These are phyloP conservation scores for Anguilla marmorata DNA, from an alignment of 2,797 vertebrate species.

Conservation along the genomic window DNA sequence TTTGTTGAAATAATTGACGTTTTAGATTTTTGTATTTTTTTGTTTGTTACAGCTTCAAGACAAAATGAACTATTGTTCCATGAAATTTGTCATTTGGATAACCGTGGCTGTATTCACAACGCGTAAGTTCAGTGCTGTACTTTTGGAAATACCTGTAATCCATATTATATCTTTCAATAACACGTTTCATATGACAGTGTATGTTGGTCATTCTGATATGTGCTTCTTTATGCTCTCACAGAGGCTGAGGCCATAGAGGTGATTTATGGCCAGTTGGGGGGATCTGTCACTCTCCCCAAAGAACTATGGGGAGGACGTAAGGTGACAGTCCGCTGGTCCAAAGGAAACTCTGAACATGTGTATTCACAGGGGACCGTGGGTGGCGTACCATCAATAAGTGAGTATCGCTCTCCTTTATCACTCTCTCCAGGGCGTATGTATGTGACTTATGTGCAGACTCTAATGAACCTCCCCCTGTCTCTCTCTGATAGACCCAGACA, in stretches of 20 bases:
- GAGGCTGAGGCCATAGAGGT: slow-evolving; percentile 18
- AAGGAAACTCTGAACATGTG: neutral
- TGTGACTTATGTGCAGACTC: neutral
- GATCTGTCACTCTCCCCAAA: neutral
- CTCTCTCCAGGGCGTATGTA: neutral
- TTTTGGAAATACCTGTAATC: neutral
- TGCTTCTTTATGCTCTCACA: slow-evolving; percentile 28
- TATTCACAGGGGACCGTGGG: neutral
- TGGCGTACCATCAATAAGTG: neutral
- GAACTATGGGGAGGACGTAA: rapidly evolving
- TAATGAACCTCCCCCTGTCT: neutral
- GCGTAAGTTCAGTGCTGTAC: slow-evolving; percentile 20
- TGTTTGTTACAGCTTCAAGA: slow-evolving; percentile 9
- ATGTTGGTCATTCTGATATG: no score
- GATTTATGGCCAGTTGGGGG: slow-evolving; percentile 52
- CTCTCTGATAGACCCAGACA: slow-evolving; percentile 25
- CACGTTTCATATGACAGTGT: neutral
- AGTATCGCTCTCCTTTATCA: neutral
- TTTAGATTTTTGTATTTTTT: neutral
- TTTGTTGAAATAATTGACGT: neutral
- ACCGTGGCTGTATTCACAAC: neutral
- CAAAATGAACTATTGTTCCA: slow-evolving; percentile 25
- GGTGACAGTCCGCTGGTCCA: slow-evolving; percentile 49
- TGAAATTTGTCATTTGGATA: neutral
- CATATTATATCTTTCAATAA: neutral